phyloP scores from a whole-genome alignment of 2,797 vertebrate genomes.

The Argya squamiceps region DNA sequence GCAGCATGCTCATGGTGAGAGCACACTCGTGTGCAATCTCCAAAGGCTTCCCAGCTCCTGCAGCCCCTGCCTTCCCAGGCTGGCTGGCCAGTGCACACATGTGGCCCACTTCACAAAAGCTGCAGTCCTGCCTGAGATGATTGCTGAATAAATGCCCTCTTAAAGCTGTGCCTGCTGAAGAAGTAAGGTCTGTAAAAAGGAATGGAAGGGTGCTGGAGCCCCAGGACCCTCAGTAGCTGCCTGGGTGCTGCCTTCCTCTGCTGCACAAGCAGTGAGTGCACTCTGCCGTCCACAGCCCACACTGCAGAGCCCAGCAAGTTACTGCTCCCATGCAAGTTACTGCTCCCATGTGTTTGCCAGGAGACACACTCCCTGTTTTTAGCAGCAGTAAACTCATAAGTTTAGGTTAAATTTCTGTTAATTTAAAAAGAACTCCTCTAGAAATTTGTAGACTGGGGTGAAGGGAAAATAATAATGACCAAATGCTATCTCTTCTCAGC shows the following conservation, averaged over 20 bases:
- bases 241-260: background rate
- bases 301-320: background rate
- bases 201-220: background rate
- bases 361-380: background rate
- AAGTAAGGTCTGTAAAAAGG: background rate
- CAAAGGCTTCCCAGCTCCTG: background rate
- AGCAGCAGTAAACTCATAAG: background rate
- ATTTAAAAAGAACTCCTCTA: background rate
- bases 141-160: background rate
- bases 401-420: background rate
- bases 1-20: too few species aligned
- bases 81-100: background rate
- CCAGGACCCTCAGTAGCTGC: background rate
- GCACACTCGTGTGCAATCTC: accelerated
- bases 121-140: background rate
- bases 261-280: constrained; percentile 50
- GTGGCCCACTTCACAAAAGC: background rate
- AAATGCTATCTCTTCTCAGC: background rate
- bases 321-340: background rate
- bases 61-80: background rate
- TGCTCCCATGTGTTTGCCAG: background rate
- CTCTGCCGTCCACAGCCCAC: constrained; percentile 22
- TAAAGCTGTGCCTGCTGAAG: background rate
- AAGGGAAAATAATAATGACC: background rate
- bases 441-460: background rate